Conservation (phyloP, 2,888 invertebrate species). For the Tetranychus piercei region DNA sequence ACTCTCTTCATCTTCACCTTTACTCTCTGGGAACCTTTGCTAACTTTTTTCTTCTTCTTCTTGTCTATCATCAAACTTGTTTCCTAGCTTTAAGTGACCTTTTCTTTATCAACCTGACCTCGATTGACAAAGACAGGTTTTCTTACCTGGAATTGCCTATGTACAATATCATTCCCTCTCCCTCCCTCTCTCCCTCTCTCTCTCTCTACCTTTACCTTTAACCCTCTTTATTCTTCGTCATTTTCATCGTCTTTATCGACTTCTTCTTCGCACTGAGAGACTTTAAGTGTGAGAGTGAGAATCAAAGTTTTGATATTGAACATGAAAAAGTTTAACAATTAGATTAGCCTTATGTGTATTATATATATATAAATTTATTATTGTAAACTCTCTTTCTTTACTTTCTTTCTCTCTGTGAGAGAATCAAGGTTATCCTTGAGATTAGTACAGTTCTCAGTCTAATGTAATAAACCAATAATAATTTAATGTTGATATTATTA, state of each 20-base stretch:
- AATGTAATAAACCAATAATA: background rate
- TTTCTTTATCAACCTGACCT: background rate
- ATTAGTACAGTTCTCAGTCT: background rate
- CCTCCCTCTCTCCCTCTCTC: background rate
- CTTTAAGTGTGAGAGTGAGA: too few relatives aligned
- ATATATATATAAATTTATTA: too few relatives aligned
- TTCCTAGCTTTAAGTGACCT: background rate
- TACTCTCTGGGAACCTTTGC: background rate
- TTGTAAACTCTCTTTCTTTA: background rate
- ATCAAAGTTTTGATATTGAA: too few relatives aligned
- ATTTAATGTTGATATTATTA: too few relatives aligned
- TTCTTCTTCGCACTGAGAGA: too few relatives aligned
- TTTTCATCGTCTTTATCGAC: background rate
- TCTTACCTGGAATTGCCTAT: background rate
- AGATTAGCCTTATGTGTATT: too few relatives aligned
- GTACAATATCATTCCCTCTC: background rate
- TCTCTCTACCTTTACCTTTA: background rate
- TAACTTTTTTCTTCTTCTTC: too few relatives aligned
- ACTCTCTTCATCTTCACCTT: background rate
- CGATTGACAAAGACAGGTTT: conserved; percentile 1
- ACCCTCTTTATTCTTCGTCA: background rate
- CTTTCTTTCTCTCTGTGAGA: background rate
- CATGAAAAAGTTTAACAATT: too few relatives aligned
- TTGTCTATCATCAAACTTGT: too few relatives aligned
- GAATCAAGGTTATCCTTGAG: background rate